phyloP scores from a whole-genome alignment of 2,888 invertebrate genomes.

The Pseudanteris insignis region DNA sequence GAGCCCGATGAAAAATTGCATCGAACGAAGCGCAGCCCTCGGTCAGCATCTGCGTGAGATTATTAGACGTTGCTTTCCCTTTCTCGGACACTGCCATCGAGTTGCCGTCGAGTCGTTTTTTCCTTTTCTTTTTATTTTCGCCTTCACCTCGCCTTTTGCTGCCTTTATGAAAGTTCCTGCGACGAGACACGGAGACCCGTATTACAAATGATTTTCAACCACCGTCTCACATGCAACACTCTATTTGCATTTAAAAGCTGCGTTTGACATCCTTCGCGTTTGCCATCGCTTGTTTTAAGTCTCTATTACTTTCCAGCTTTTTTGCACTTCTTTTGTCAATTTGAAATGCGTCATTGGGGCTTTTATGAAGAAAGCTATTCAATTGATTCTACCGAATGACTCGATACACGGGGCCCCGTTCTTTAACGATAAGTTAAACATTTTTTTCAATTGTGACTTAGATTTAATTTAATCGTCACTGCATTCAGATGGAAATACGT shows the following conservation, averaged over 20 bases:
- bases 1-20: slow-evolving; percentile 27
- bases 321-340: slow-evolving; percentile 23
- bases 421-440: not conserved
- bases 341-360: slow-evolving; percentile 31
- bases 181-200: slow-evolving; percentile 16
- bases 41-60: slow-evolving; percentile 28
- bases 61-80: slow-evolving; percentile 36
- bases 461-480: too few species aligned
- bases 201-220: slow-evolving; percentile 29
- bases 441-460: not conserved
- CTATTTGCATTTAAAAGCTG: slow-evolving; percentile 41
- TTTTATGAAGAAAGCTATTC: slow-evolving; percentile 20
- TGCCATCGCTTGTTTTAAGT: slow-evolving; percentile 19
- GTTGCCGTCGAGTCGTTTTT: slow-evolving; percentile 19
- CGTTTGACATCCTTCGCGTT: slow-evolving; percentile 25
- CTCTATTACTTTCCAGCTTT: slow-evolving; percentile 23
- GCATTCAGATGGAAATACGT: too few species aligned
- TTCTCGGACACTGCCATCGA: slow-evolving; percentile 16
- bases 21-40: slow-evolving; percentile 21
- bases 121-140: slow-evolving; percentile 16
- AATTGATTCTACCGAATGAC: slow-evolving; percentile 45
- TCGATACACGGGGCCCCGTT: slow-evolving; percentile 51
- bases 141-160: slow-evolving; percentile 18
- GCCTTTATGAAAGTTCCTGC: slow-evolving; percentile 25
- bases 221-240: slow-evolving; percentile 20